A percentile compares a stretch with the other conserved stretches of the same genome.
phyloP scores from a whole-genome alignment of 1,140 invertebrate genomes.

The Thaumatotibia leucotreta region DNA sequence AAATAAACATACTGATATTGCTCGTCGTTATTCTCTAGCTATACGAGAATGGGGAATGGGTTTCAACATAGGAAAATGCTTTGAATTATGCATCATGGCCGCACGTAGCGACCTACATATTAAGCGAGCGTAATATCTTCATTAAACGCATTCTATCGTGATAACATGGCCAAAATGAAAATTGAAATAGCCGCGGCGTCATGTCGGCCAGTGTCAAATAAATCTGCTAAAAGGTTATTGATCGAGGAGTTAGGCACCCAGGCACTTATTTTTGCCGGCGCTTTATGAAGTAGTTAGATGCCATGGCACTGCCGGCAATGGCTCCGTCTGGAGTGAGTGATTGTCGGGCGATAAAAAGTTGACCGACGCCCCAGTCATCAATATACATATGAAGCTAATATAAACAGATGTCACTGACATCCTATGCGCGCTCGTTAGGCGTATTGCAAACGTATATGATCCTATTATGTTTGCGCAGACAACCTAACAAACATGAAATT shows the following conservation, averaged over 20 bases:
- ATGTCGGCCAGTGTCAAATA: not conserved
- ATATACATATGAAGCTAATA: not conserved
- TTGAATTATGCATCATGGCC: not conserved
- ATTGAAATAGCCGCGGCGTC: not conserved
- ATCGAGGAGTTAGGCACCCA: not conserved
- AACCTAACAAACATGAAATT: no score
- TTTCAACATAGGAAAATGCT: not conserved
- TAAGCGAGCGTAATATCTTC: not conserved
- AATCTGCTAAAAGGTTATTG: not conserved
- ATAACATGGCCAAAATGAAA: not conserved
- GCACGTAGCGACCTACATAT: not conserved
- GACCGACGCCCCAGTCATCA: not conserved
- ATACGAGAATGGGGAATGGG: not conserved
- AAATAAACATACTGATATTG: no score
- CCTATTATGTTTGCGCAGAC: no score
- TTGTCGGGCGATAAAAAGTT: not conserved
- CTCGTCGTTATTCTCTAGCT: no score
- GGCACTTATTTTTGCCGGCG: not conserved
- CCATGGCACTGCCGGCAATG: not conserved
- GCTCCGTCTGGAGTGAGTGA: not conserved
- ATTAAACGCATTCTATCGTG: not conserved
- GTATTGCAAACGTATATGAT: no score
- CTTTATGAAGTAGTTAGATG: not conserved
- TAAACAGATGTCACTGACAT: not conserved
- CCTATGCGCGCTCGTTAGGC: not conserved